phyloP scores from a whole-genome alignment of 2,797 vertebrate species.

The Artibeus jamaicensis region DNA sequence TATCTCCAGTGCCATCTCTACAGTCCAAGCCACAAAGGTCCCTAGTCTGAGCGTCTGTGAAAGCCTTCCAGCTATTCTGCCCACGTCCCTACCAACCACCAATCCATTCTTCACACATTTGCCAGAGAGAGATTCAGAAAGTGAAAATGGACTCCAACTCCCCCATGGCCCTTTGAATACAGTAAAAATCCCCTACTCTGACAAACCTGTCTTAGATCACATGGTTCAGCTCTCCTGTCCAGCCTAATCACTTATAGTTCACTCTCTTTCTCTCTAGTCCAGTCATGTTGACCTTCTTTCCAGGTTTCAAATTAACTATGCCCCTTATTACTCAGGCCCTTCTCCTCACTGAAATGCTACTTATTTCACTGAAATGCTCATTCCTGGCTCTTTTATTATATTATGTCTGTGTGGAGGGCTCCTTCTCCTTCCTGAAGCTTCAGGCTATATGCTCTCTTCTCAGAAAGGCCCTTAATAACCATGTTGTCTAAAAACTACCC shows the following conservation, averaged over 20 bases:
- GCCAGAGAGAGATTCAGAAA: conserved; percentile 18
- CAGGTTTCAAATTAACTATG: neutral
- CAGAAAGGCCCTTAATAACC: neutral
- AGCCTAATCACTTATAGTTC: neutral
- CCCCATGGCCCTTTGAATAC: neutral
- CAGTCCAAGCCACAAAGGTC: neutral
- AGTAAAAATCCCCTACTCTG: conserved; percentile 28
- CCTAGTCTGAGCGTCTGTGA: neutral
- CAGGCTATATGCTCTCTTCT: conserved; percentile 11
- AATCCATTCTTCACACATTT: neutral
- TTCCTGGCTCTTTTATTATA: neutral
- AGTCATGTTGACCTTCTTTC: neutral
- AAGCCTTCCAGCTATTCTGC: neutral
- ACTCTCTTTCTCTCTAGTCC: neutral
- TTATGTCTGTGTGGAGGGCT: neutral
- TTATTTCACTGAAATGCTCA: neutral
- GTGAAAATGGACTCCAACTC: neutral
- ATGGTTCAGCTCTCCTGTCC: neutral
- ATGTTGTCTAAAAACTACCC: neutral
- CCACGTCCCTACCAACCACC: neutral
- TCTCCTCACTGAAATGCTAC: neutral
- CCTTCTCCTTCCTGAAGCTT: conserved; percentile 11
- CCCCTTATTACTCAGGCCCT: neutral
- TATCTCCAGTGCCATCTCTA: neutral
- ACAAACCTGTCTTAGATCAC: neutral